phyloP scores from a whole-genome alignment of 1,140 invertebrate genomes.

The Cataglyphis hispanica region DNA sequence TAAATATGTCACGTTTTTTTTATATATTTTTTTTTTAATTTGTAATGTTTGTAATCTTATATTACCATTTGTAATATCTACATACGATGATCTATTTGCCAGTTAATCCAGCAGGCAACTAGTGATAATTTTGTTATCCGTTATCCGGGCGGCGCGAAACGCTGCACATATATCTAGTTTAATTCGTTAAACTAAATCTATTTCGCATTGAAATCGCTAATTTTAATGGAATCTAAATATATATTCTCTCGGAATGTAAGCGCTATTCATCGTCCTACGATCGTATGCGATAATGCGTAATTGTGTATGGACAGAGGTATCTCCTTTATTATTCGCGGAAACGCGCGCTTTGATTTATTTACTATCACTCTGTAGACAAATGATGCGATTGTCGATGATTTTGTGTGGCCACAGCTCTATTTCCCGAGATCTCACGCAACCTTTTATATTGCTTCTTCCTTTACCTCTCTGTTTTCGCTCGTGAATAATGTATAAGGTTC shows the following conservation, averaged over 20 bases:
- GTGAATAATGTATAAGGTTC: constrained; percentile 61
- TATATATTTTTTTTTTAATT: neutral
- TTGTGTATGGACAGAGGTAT: neutral
- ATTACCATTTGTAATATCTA: too few relatives aligned
- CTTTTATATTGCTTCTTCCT: neutral
- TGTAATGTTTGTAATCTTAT: too few relatives aligned
- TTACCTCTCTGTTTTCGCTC: constrained; percentile 1
- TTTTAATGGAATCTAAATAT: constrained; percentile 20
- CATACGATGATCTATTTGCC: neutral
- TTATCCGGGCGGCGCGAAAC: neutral
- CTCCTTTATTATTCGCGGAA: neutral
- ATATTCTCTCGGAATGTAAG: neutral
- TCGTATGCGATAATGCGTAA: neutral
- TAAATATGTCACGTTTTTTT: neutral
- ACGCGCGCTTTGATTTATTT: neutral
- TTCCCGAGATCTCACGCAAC: neutral
- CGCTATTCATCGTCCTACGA: neutral
- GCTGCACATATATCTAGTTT: neutral
- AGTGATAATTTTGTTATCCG: constrained; percentile 7
- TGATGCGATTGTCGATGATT: neutral
- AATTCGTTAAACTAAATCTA: constrained; percentile 31
- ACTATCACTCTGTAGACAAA: neutral
- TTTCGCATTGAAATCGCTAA: constrained; percentile 12
- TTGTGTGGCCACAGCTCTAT: neutral
- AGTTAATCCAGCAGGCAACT: neutral